Percentiles rank a stretch among this genome's conserved stretches.
Evolutionary conservation across 2,797 vertebrate species (phyloP).

Genomic region (Crenuchus spilurus): DNA sequence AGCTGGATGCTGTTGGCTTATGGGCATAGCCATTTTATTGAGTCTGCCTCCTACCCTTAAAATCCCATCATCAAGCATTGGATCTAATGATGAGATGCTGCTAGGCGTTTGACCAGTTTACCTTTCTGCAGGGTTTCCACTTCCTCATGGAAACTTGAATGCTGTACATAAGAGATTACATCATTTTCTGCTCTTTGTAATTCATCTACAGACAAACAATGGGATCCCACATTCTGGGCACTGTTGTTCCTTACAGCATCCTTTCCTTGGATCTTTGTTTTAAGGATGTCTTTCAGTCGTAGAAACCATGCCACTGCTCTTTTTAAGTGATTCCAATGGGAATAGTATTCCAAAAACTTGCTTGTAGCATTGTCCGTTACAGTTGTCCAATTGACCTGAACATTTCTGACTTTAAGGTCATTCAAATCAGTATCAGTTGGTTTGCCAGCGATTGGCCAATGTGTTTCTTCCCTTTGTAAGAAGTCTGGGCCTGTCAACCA

Average conservation of each 20-base stretch:
- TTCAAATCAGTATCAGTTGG: not conserved
- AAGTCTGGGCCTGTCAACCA: not conserved
- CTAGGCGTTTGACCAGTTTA: not conserved
- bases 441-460: not conserved
- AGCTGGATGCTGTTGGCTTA: not conserved
- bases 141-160: not conserved
- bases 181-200: constrained; percentile 9
- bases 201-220: constrained; percentile 1
- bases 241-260: not conserved
- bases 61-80: constrained; percentile 10
- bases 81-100: constrained; percentile 13
- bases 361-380: not conserved
- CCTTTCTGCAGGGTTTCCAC: not conserved
- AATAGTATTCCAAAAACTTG: constrained; percentile 1
- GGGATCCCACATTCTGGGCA: not conserved
- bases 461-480: not conserved
- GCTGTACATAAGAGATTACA: constrained; percentile 2
- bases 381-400: too few relatives aligned
- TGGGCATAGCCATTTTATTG: constrained; percentile 8
- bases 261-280: not conserved
- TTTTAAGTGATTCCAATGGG: not conserved
- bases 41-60: constrained; percentile 22
- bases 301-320: not conserved
- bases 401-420: not conserved
- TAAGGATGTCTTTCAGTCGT: not conserved